Conservation (phyloP, 2,888 invertebrate species). For the Darwinula stevensoni region DNA sequence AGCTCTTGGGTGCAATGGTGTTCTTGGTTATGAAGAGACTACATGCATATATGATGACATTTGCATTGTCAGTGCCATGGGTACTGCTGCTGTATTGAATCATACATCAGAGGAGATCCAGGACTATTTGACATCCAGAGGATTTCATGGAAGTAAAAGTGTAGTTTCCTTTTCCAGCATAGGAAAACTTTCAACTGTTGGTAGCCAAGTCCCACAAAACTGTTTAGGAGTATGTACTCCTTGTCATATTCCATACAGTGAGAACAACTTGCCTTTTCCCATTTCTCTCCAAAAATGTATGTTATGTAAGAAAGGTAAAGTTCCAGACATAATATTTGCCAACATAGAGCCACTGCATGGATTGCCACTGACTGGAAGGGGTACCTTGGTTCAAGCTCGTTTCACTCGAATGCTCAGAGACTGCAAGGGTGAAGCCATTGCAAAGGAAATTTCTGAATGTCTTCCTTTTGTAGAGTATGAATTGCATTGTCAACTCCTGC, state of each 20-base stretch:
- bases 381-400: constrained; percentile 36
- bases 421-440: constrained; percentile 42
- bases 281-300: constrained; percentile 39
- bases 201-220: too few species aligned
- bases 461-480: constrained; percentile 89
- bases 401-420: constrained; percentile 47
- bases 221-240: constrained; percentile 25
- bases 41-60: constrained; percentile 85
- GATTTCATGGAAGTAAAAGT: too few species aligned
- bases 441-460: constrained; percentile 79
- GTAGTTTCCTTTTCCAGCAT: too few species aligned
- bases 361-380: constrained; percentile 36
- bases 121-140: too few species aligned
- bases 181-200: too few species aligned
- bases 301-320: constrained; percentile 46
- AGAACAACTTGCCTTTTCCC: constrained; percentile 35
- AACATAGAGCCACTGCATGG: constrained; percentile 57
- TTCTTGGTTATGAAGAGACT: constrained; percentile 71
- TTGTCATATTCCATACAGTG: constrained; percentile 60
- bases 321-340: constrained; percentile 65
- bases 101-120: too few species aligned
- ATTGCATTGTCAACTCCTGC: constrained; percentile 58
- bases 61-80: constrained; percentile 68
- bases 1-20: constrained; percentile 71
- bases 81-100: constrained; percentile 53